Base-by-base conservation (phyloP, 2,113 vertebrate genomes). In the Theristicus caerulescens region DNA sequence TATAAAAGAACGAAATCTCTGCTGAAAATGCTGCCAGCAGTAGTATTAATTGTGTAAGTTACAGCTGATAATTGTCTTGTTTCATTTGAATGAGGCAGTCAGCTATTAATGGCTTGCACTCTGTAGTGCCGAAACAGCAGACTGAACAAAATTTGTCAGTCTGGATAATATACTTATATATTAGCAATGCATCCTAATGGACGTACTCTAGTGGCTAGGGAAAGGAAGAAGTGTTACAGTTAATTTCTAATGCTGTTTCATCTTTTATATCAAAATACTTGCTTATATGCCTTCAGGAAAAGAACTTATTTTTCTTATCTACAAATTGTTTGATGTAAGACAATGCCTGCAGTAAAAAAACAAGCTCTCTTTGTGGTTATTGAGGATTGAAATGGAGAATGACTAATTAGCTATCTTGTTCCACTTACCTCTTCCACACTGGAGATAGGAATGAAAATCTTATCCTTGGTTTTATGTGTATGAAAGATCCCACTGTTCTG, bases 31-130 rank as follows among this genome's bases (percentile, higher is more conserved):
- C 88, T 96, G 95, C 91, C 91, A 96, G 94, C 90, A 90, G 88
- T 94, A 70, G 78, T 95, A 88, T 95, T 94, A 94, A 97, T 95
- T 96, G 93, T 96, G 82, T 83, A 84, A 95, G 94, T 96, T 96
- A 93, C 91, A 96, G 95, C 81, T 96, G 93, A 87, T 97, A 96
- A 95, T 96, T 95, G 95, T 90, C 90, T 96, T 92, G 84, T 94
- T 94, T 94, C 84, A 65, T 95, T 78, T 97, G 86, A 91, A 82
- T 57, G 90, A 94, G 79, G 76, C 96, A 95, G 83, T 88, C 85
- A 83, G 86, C 94, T 96, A 85, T 95, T 96, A 92, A 87, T 84
- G 91, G 83, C 49, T 90, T 92, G 67, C 2, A 26, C 49, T 93
- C 74, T 82, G 29, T 92, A 77, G 67, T 86, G 84, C 67, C 38